Conservation (phyloP, 2,797 vertebrate species). For the Cyprinodon diabolis region DNA sequence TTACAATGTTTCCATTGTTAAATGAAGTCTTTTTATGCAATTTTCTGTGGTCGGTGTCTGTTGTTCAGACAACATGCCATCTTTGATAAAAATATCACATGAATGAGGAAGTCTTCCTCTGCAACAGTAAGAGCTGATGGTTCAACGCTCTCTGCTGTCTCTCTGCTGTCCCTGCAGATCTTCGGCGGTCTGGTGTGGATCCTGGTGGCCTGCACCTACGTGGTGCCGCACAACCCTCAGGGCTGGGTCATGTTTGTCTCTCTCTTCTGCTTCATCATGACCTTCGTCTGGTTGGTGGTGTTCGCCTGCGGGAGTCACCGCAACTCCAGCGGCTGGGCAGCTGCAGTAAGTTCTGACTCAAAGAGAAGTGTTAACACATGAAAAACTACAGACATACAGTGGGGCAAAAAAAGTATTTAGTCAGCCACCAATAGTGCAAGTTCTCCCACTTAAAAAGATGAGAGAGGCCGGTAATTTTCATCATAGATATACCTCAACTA, state of each 20-base stretch:
- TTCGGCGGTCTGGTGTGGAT: slow-evolving; percentile 92
- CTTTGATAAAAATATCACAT: not conserved
- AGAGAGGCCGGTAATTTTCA: no score
- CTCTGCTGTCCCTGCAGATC: slow-evolving; percentile 35
- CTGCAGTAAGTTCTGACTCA: slow-evolving; percentile 61
- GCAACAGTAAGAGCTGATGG: not conserved
- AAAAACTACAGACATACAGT: no score
- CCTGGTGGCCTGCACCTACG: slow-evolving; percentile 87
- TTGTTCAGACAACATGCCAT: not conserved
- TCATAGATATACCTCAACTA: no score
- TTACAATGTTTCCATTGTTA: not conserved
- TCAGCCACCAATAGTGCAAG: no score
- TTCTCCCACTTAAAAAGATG: no score
- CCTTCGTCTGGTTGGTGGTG: slow-evolving; percentile 83
- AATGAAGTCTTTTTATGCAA: not conserved
- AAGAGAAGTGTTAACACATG: not conserved
- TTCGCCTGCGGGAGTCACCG: slow-evolving; percentile 72
- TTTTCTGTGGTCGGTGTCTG: not conserved
- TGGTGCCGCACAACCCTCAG: slow-evolving; percentile 63
- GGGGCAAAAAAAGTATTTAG: no score
- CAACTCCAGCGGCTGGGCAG: slow-evolving; percentile 72
- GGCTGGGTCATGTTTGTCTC: slow-evolving; percentile 95
- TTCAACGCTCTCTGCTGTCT: not conserved
- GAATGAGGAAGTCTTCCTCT: not conserved
- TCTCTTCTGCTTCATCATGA: slow-evolving; percentile 87